Base-by-base conservation (phyloP, 2,888 invertebrate genomes). In the Sphinx pinastri region DNA sequence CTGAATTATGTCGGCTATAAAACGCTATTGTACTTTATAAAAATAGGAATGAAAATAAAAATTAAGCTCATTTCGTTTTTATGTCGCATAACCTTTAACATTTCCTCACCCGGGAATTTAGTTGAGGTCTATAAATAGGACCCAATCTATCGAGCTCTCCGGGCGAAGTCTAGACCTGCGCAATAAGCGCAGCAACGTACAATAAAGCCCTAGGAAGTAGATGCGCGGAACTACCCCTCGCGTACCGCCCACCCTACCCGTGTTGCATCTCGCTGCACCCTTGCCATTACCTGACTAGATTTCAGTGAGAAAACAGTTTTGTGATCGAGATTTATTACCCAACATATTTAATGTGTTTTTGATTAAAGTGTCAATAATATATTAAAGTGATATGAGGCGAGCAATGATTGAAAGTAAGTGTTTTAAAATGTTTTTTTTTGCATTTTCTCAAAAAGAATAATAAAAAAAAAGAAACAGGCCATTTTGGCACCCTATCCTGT, bases 161-260 rank as follows among this genome's bases (percentile, higher is more conserved):
- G 57, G 16, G n/a, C 5, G 7, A 16, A 25, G 6, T 1, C 57
- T 13, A 19, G n/a, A n/a, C n/a, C 57, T 57, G 57, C 57, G 57
- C 57, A 38, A 38, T 3, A 38, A 38, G 0, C 6, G 38, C 38
- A 38, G 38, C 38, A 8, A n/a, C n/a, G n/a, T 7, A 7, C 57
- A 19, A 57, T 57, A 57, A n/a, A 57, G 57, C 16, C n/a, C 57
- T 19, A 57, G 57, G 57, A 16, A 57, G 16, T 19, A 25, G 57
- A 16, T 57, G 67, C 57, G 57, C 57, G 19, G 57, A 57, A 14
- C 51, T 51, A 51, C 51, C 6, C 38, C 8, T 5, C 38, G 38
- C 38, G 38, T 4, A 4, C 6, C 38, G 38, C 38, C 2, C 6
- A 8, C 38, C 59, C 31, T 10, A 10, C 38, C 0, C 59, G 16